Evolutionary conservation across 2,113 vertebrate species (phyloP), one percentile per base, ranked within the genome.

Genomic region (Macquaria ambigua): DNA sequence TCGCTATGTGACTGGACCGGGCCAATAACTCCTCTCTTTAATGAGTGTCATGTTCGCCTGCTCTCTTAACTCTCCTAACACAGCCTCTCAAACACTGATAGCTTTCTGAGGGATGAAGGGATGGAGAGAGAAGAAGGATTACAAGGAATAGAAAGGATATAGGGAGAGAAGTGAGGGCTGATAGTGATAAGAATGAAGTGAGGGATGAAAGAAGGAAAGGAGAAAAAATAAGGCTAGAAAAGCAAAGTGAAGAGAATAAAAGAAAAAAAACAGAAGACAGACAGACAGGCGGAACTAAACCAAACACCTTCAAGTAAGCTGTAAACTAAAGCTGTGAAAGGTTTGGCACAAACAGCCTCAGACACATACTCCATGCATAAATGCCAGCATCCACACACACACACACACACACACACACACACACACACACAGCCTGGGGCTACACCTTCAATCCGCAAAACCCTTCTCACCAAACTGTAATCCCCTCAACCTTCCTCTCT

Each of bases 391-490:
- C n/a, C 69, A 34, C 31, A 53, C 68, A 48, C 63, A 62, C 52
- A 79, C 46, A 37, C 61, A 43, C 63, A 62, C 34, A 53, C 62
- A 78, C n/a, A 21, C 37, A 58, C 70, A 46, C 39, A 84, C 76
- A 58, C 66, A 70, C 21, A 63, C 77, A 37, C 62, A 46, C 77
- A 87, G 82, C 93, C 84, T 31, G 31, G 52, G 81, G 93, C 78
- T 64, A 66, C 62, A 25, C 87, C 78, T 71, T 85, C 88, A 87
- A 87, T 88, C 90, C 53, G 5, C 77, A 70, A 87, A 90, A 62
- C 79, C 81, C 84, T 84, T 79, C 89, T 77, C 72, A 83, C 89
- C 87, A 82, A 91, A 84, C 74, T 66, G 48, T 93, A 93, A 93
- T 90, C 90, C 87, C 74, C 81, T 86, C 78, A 88, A 83, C 90